Percentiles rank a stretch among this genome's conserved stretches.
Evolutionary conservation across 2,113 vertebrate species (phyloP).

Genomic region (Pitta sordida): DNA sequence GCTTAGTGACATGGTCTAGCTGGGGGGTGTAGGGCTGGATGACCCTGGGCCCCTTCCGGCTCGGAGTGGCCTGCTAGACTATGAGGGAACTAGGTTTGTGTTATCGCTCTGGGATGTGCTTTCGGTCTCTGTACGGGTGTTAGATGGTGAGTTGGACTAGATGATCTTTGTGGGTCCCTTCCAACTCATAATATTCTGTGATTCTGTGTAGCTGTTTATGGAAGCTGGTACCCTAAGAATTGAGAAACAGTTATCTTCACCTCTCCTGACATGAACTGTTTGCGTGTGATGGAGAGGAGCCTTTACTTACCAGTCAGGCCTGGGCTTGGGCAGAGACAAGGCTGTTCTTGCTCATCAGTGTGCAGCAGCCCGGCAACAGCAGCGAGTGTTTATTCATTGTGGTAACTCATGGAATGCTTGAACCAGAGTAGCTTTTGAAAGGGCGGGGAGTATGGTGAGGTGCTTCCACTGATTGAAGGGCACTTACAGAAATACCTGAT

Average conservation of each 20-base stretch:
- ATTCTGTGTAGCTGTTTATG: neutral
- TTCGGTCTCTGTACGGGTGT: no score
- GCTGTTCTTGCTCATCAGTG: neutral
- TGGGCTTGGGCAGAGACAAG: neutral
- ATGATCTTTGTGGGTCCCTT: no score
- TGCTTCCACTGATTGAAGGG: neutral
- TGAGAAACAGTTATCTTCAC: neutral
- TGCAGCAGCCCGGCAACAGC: neutral
- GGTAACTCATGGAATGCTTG: neutral
- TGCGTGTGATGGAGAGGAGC: neutral
- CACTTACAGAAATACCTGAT: neutral
- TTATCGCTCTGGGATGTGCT: no score
- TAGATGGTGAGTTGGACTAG: no score
- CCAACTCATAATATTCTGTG: no score
- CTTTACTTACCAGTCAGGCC: neutral
- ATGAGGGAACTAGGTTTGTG: no score
- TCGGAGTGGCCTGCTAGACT: no score
- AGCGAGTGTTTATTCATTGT: neutral
- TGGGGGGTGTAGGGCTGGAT: no score
- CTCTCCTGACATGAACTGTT: neutral
- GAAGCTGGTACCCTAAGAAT: neutral
- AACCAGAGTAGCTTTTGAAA: neutral
- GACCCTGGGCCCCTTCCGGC: no score
- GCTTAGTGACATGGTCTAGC: no score
- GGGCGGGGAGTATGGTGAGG: neutral